phyloP scores from a whole-genome alignment of 2,888 invertebrate species.

The Aphelenchoides bicaudatus region DNA sequence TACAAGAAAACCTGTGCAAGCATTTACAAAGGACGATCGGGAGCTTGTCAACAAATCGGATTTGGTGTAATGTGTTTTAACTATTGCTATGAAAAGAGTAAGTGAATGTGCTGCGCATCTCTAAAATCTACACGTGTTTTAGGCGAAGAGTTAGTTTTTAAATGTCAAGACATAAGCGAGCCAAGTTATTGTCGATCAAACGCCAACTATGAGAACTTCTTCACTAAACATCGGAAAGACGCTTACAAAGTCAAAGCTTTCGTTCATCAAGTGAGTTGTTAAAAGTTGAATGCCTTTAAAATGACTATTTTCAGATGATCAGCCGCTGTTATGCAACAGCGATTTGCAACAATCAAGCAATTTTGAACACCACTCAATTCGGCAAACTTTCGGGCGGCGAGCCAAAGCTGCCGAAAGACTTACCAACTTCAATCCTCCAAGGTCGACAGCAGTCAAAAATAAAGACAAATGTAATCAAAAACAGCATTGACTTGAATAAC shows the following conservation, averaged over 20 bases:
- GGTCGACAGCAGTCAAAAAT: conserved; percentile 8
- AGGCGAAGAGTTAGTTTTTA: conserved; percentile 54
- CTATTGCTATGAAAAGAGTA: conserved; percentile 53
- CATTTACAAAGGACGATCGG: conserved; percentile 56
- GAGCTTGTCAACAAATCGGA: conserved; percentile 55
- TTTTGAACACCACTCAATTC: conserved; percentile 50
- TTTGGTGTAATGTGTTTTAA: conserved; percentile 60
- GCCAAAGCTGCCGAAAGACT: conserved; percentile 14
- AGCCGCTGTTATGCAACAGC: conserved; percentile 56
- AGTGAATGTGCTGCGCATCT: background rate
- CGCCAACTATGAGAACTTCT: conserved; percentile 50
- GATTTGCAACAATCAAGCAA: conserved; percentile 53
- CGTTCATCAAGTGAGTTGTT: conserved; percentile 50
- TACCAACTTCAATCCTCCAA: background rate
- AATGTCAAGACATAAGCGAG: conserved; percentile 55
- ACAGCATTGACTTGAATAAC: too few species aligned
- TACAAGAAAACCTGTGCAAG: conserved; percentile 59
- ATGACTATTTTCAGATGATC: conserved; percentile 44
- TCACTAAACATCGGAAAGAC: conserved; percentile 55
- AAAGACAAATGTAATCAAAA: too few species aligned
- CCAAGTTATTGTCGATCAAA: conserved; percentile 49
- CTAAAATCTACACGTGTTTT: conserved; percentile 21
- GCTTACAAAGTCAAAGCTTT: conserved; percentile 58
- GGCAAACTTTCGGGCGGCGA: background rate
- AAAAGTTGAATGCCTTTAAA: conserved; percentile 3